Base-by-base conservation (phyloP, 1,140 invertebrate species). In the Asbolus verrucosus region DNA sequence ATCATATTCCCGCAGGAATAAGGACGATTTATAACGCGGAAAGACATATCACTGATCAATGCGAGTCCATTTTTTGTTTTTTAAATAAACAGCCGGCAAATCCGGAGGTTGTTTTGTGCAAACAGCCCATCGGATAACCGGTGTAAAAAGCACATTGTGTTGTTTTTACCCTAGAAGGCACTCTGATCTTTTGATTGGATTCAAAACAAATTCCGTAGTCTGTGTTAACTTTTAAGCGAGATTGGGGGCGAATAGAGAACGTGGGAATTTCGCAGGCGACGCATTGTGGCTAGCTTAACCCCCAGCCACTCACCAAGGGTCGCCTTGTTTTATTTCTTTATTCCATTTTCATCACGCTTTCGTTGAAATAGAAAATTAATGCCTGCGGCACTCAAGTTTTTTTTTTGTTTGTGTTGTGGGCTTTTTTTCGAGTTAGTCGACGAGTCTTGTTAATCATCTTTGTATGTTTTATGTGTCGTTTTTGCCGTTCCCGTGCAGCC, bases 321-420 rank as follows among this genome's bases (percentile, higher is more conserved):
- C 19, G 46, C 21, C 46, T 54, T 54, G 46, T 54, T 54, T 54
- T 54, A 54, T 54, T 54, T 54, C 46, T 54, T 54, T 54, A 54
- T 54, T 54, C 46, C 46, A 54, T 54, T 54, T 54, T 54, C 46
- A 54, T 54, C 46, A 54, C 46, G 46, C 21, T 54, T 54, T 54
- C 46, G 46, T 54, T 27, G n/a, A 54, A 54, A 54, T 54, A 54
- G 46, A 54, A 54, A 54, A 54, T 54, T 54, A 54, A 54, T 54
- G 46, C 46, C 21, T 31, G 46, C 21, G 21, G 46, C 46, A 54
- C 46, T 27, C 9, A 14, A 27, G 9, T 54, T 24, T 54, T 36
- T 54, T 54, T 54, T 50, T 50, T 50, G 43, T 50, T 50, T 50
- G 43, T 50, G 16, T 21, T 19, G 15, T 21, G 16, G 16, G n/a